Evolutionary conservation across 2,888 invertebrate species (phyloP), one percentile per base, ranked within the genome.

Genomic region (Oscheius sp.): DNA sequence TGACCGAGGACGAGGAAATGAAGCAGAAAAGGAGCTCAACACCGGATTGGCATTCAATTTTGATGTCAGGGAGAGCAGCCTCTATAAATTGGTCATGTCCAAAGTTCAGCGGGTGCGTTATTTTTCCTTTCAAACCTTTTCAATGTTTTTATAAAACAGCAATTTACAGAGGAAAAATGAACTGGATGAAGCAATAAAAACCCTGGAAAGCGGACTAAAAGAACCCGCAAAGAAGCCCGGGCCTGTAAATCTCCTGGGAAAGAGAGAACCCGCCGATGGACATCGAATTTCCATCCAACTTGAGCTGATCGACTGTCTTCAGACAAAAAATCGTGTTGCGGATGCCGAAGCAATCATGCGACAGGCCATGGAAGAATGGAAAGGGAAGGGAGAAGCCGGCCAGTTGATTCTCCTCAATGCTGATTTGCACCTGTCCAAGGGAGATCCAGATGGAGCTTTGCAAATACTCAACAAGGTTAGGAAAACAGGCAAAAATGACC

Each of bases 21-120:
- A 84, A 13, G 82, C 82, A 0, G 83, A 83, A 21, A 56, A 64
- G 23, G 74, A 75, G 2, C 71, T 84, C 6, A 75, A 70, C 23
- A 87, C 84, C 87, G 96, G 96, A 0, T 92, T 93, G 13, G 94
- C 95, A 87, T 93, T 94, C 87, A 94, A 96, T 89, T 96, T 98
- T 88, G 93, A 94, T 89, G 93, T 97, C 0, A 91, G 96, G 79
- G 95, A 96, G 75, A 93, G 94, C 89, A 94, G 96, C 0, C 91
- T 95, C 88, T 98, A 95, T 88, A 94, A 96, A 90, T 92, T 95
- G 76, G 92, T 96, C 0, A 92, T 93, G 80, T 96, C 95, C 0
- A 91, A 94, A 29, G 93, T 96, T 63, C 92, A 94, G 79, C 95
- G 94, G 83, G 92, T 92, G 69, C 92, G 92, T 25, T 18, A 3